Percentiles rank a stretch among this genome's conserved stretches.
These are phyloP conservation scores for Diplogasteroides magnus DNA, from an alignment of 1,140 invertebrate species.

Conservation along the genomic window DNA sequence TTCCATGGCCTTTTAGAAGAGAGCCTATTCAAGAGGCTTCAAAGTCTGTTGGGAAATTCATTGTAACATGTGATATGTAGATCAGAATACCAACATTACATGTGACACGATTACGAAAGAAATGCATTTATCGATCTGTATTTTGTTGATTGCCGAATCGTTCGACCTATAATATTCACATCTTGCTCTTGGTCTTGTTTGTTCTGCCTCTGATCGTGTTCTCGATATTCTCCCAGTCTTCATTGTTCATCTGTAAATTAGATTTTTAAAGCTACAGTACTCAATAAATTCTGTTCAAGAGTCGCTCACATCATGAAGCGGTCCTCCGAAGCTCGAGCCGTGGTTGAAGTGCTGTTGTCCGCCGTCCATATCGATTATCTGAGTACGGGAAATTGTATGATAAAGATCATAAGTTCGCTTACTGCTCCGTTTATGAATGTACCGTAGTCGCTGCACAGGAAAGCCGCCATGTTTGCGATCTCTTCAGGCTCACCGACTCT, in stretches of 20 bases:
- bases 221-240: constrained; percentile 30
- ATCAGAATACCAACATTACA: too few relatives aligned
- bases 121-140: too few relatives aligned
- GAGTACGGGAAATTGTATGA: neutral
- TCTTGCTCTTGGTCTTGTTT: constrained; percentile 25
- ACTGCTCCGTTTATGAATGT: constrained; percentile 63
- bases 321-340: neutral
- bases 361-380: constrained; percentile 37
- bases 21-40: too few relatives aligned
- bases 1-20: too few relatives aligned
- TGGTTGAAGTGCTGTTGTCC: constrained; percentile 31
- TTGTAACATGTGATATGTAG: too few relatives aligned
- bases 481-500: constrained; percentile 61
- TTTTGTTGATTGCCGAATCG: too few relatives aligned
- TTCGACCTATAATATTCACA: too few relatives aligned
- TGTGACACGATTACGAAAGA: too few relatives aligned
- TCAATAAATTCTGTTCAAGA: neutral
- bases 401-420: constrained; percentile 25
- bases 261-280: constrained; percentile 3
- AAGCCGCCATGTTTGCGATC: constrained; percentile 62
- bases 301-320: neutral
- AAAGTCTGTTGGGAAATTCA: too few relatives aligned
- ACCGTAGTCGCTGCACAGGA: constrained; percentile 63
- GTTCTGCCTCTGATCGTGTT: constrained; percentile 25
- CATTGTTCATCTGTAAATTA: constrained; percentile 14